Conservation (phyloP, 2,888 invertebrate genomes). For the Eupithecia centaureata region DNA sequence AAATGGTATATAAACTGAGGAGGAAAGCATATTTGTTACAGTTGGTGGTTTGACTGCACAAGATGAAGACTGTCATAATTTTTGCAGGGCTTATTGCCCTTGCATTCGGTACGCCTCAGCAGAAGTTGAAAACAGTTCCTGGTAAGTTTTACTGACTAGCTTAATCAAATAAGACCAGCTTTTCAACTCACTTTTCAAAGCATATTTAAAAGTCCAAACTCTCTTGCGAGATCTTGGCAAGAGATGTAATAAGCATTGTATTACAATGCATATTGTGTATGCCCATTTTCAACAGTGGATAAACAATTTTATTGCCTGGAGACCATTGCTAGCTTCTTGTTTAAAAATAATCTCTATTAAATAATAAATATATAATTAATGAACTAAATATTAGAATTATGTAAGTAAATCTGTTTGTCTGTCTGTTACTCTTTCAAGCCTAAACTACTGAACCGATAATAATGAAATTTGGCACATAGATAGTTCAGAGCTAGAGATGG, state of each 20-base stretch:
- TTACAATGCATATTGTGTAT: too few species aligned
- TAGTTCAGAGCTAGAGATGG: too few species aligned
- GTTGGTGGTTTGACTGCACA: slow-evolving; percentile 50
- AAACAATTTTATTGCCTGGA: neutral
- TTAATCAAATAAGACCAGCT: neutral
- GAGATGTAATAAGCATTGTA: too few species aligned
- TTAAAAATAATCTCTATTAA: neutral
- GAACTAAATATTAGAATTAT: too few species aligned
- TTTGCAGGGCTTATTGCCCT: slow-evolving; percentile 60
- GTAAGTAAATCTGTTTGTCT: too few species aligned
- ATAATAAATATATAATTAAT: too few species aligned
- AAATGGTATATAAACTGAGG: slow-evolving; percentile 21
- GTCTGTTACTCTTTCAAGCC: too few species aligned
- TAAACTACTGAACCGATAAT: too few species aligned
- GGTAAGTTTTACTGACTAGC: slow-evolving; percentile 36
- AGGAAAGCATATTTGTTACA: slow-evolving; percentile 41
- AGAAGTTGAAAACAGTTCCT: slow-evolving; percentile 41
- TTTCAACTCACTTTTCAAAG: too few species aligned
- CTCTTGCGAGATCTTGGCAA: too few species aligned
- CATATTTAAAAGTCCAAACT: too few species aligned
- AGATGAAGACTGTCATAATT: slow-evolving; percentile 66
- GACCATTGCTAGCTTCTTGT: neutral
- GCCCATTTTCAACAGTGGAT: neutral
- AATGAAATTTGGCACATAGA: too few species aligned
- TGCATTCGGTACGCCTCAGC: slow-evolving; percentile 47